A percentile compares a stretch with the other conserved stretches of the same genome.
Conservation (phyloP, 2,113 vertebrate genomes). For the Thamnophis sirtalis region DNA sequence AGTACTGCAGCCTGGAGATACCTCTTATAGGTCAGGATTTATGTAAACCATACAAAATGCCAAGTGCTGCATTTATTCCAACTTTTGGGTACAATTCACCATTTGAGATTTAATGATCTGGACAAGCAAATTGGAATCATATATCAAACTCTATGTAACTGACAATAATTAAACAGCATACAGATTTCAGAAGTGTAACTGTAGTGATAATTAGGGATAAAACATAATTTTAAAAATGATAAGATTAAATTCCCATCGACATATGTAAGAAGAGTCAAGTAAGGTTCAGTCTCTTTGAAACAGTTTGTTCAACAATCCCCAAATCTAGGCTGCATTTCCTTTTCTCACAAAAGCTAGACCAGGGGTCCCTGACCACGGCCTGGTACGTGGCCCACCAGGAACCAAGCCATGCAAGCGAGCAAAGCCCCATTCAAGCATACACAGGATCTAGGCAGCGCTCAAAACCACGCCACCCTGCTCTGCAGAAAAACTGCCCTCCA, state of each 20-base stretch:
- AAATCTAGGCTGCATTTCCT: background rate
- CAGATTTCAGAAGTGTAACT: background rate
- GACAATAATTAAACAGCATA: background rate
- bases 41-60: background rate
- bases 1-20: background rate
- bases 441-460: background rate
- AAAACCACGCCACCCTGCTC: background rate
- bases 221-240: background rate
- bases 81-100: background rate
- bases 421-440: background rate
- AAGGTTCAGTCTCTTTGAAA: background rate
- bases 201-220: background rate
- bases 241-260: background rate
- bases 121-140: background rate
- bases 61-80: background rate
- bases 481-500: background rate
- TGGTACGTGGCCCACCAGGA: background rate
- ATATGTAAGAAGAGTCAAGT: background rate
- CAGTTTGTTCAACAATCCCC: background rate
- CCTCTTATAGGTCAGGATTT: background rate
- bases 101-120: background rate
- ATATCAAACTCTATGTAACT: background rate
- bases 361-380: background rate
- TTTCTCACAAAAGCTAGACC: background rate
- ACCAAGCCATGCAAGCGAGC: background rate